Base-by-base conservation (phyloP, 2,797 vertebrate genomes). In the Falco novaeseelandiae region DNA sequence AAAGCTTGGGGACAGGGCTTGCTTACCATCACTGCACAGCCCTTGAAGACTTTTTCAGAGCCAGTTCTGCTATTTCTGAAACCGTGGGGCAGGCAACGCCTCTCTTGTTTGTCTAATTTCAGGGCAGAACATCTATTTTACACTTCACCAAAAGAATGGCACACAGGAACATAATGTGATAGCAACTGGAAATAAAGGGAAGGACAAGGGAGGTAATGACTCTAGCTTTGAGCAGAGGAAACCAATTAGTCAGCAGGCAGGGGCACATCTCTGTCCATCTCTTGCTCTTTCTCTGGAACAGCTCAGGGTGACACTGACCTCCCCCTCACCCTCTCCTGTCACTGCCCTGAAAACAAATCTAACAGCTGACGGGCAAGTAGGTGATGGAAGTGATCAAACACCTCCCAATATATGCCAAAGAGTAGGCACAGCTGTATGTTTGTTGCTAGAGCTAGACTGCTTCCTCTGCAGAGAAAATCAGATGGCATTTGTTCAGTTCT, bases 401-500 rank as follows among this genome's bases (percentile, higher is more conserved):
- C 69, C 20, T 91, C 77, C 83, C 57, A 42, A 4, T n/a, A 63
- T 14, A 51, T 85, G 83, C 62, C 77, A 52, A 96, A 73, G 34
- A 73, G 48, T 52, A 71, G 81, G 72, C 87, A 92, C 93, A 97
- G 83, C 91, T 96, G 84, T 48, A 83, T 44, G 66, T 84, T 82
- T 83, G 61, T 93, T 1, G 3, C 79, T 90, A 88, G 59, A 57
- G 3, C 79, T 90, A 88, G 59, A 57, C 80, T 94, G 83, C 66
- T 85, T 96, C 69, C 36, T 93, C 83, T 87, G 85, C 89, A 95
- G 73, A 89, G 59, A 72, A 94, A 95, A 95, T 89, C 71, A 90
- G 85, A 79, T 74, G 89, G 69, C 84, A 17, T 87, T 95, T 94
- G 52, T 91, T 97, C 93, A 59, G 11, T 32, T 96, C 95, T 40